Conservation (phyloP, 1,140 invertebrate species). For the Meloidogyne floridensis region DNA sequence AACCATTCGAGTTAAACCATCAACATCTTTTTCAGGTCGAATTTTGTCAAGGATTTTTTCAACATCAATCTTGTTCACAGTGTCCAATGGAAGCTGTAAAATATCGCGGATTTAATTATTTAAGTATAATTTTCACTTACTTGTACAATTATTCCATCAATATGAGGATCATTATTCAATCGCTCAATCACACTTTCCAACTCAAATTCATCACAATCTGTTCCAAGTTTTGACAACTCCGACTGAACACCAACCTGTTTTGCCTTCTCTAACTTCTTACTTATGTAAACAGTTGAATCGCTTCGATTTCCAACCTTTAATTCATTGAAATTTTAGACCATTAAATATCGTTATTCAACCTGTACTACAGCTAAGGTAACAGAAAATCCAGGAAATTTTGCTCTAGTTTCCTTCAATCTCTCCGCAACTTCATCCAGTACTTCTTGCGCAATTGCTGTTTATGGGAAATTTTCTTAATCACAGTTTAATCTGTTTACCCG, state of each 20-base stretch:
- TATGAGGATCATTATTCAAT: constrained; percentile 40
- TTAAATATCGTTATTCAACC: constrained; percentile 35
- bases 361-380: constrained; percentile 61
- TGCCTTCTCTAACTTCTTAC: constrained; percentile 91
- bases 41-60: constrained; percentile 59
- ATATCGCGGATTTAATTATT: neutral
- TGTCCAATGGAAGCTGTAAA: constrained; percentile 61
- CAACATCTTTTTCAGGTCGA: constrained; percentile 59
- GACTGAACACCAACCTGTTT: constrained; percentile 84
- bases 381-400: constrained; percentile 52
- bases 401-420: constrained; percentile 43
- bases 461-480: too few species aligned
- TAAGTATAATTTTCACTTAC: constrained; percentile 26
- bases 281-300: constrained; percentile 99
- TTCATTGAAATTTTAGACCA: neutral
- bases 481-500: constrained; percentile 1
- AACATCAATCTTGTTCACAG: constrained; percentile 50
- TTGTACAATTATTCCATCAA: constrained; percentile 65
- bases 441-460: constrained; percentile 50
- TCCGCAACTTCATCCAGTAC: constrained; percentile 50
- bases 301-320: constrained; percentile 82
- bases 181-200: constrained; percentile 38
- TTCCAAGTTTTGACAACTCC: constrained; percentile 79
- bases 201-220: constrained; percentile 80
- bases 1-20: constrained; percentile 59